Conservation (phyloP, 2,797 vertebrate genomes). For the Brachyrhaphis roseni region DNA sequence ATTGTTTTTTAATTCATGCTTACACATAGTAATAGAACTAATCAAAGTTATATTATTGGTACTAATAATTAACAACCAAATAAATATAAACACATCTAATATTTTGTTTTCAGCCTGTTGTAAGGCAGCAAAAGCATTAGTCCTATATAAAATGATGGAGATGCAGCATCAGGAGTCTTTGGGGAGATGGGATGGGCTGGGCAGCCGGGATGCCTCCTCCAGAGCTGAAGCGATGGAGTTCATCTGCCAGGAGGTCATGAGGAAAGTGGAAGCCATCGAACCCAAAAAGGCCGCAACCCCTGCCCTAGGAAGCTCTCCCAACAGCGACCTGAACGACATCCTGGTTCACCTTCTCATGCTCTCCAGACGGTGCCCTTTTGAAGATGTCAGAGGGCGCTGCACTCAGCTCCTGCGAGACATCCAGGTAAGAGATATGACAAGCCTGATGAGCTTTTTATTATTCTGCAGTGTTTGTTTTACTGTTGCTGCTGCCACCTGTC, state of each 20-base stretch:
- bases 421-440: slow-evolving; percentile 84
- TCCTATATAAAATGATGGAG: slow-evolving; percentile 80
- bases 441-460: background rate
- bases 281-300: slow-evolving; percentile 48
- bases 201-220: slow-evolving; percentile 83
- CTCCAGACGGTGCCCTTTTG: slow-evolving; percentile 90
- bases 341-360: slow-evolving; percentile 93
- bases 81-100: background rate
- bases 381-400: slow-evolving; percentile 87
- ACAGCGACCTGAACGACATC: slow-evolving; percentile 83
- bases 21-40: background rate
- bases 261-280: slow-evolving; percentile 77
- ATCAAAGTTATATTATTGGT: background rate
- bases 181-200: slow-evolving; percentile 88
- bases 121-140: slow-evolving; percentile 55
- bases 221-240: slow-evolving; percentile 86
- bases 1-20: background rate
- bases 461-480: slow-evolving; percentile 17
- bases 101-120: slow-evolving; percentile 49
- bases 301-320: slow-evolving; percentile 36
- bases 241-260: slow-evolving; percentile 85
- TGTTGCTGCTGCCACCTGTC: slow-evolving; percentile 46
- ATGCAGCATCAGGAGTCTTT: slow-evolving; percentile 83
- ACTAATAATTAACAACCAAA: background rate
- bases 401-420: slow-evolving; percentile 82